phyloP scores from a whole-genome alignment of 2,888 invertebrate species.

The Gandaritis pyraliata region DNA sequence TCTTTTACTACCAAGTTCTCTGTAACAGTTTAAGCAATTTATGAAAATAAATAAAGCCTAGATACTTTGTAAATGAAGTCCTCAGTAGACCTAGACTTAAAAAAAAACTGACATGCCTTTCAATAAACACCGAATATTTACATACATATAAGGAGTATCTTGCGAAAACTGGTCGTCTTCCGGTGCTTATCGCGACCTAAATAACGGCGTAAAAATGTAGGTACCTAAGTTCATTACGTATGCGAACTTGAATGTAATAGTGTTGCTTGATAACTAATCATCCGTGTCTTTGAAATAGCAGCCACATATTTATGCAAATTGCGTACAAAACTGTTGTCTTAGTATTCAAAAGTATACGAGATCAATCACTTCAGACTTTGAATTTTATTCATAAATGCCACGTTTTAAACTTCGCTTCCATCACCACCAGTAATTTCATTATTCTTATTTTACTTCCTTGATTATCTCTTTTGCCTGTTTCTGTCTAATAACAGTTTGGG shows the following conservation, averaged over 20 bases:
- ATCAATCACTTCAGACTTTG: too few relatives aligned
- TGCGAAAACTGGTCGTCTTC: slow-evolving; percentile 62
- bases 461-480: too few relatives aligned
- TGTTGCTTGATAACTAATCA: slow-evolving; percentile 25
- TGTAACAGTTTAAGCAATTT: too few relatives aligned
- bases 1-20: too few relatives aligned
- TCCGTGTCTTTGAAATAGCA: slow-evolving; percentile 9
- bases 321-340: background rate
- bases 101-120: slow-evolving; percentile 28
- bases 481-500: too few relatives aligned
- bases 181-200: slow-evolving; percentile 68
- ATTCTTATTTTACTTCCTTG: too few relatives aligned
- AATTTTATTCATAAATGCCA: too few relatives aligned
- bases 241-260: slow-evolving; percentile 37
- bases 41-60: too few relatives aligned
- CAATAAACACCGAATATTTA: slow-evolving; percentile 37
- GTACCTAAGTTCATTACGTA: slow-evolving; percentile 45
- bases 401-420: too few relatives aligned
- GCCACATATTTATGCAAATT: background rate
- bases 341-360: too few relatives aligned
- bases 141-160: slow-evolving; percentile 53
- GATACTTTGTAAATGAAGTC: background rate
- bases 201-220: slow-evolving; percentile 51
- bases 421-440: too few relatives aligned
- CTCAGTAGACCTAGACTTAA: background rate